Evolutionary conservation across 2,888 invertebrate genomes (phyloP), one percentile per base, ranked within the genome.

Genomic region (Meiosimyza decipiens): DNA sequence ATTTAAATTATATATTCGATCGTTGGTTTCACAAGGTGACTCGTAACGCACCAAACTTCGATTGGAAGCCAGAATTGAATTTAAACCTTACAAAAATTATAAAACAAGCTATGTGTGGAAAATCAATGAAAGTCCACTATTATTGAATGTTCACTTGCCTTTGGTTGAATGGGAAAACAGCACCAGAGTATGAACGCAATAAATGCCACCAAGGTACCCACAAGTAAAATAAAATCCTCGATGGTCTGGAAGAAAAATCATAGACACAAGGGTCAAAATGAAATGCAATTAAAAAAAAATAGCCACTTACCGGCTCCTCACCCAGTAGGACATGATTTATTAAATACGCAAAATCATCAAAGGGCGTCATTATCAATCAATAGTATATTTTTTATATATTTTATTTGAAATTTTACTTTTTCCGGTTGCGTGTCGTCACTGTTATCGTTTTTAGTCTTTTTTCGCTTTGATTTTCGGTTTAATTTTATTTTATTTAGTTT

Each of bases 111-210:
- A 40, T 40, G 6, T 40, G 40, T 40, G 40, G 9, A 40, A 40
- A 40, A 40, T 62, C n/a, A 73, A 65, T 33, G 33, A 16, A 12
- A 33, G 18, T 28, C 3, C 28, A 28, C 28, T 28, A 28, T 3
- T 28, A 65, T 51, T 40, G 40, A 6, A 40, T 7, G 9, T 40
- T 9, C 40, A 40, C 74, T 67, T 76, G 86, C 89, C 84, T 88
- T 89, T 66, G 89, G 89, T 75, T 88, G 88, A 76, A 89, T 88
- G 71, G 91, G 91, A 83, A 91, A 91, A 82, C 91, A 91, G 82
- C 91, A 91, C 91, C 91, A 91, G 47, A 91, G 83, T 73, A 91
- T 88, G 81, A 91, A 91, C 40, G 91, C 91, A 74, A 91, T 88
- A 81, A 91, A 91, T 64, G 91, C 91, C 73, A 91, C 91, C 77